Conservation (phyloP, 92 coral and sea anemone species). For the Paramuricea clavata region DNA sequence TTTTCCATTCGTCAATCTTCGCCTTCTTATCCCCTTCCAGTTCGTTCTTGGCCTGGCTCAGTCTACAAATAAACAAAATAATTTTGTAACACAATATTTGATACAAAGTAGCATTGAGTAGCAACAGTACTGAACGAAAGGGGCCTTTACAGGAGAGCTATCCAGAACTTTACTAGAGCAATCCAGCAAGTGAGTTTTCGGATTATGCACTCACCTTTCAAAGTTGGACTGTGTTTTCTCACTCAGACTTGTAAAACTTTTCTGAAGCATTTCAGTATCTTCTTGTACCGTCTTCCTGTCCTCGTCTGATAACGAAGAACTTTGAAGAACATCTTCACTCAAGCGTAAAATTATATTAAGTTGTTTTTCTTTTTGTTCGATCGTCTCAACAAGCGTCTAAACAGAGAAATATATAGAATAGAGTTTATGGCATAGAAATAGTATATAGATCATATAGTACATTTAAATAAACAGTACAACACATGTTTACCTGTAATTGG, state of each 20-base stretch:
- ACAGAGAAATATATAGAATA: background rate
- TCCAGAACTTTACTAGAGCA: too few relatives aligned
- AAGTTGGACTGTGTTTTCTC: constrained; percentile 19
- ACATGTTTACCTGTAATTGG: constrained; percentile 25
- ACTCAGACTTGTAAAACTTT: constrained; percentile 1
- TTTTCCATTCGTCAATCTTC: constrained; percentile 38
- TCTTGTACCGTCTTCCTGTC: constrained; percentile 16
- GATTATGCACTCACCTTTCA: background rate
- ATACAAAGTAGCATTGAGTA: too few relatives aligned
- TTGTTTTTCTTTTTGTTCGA: constrained; percentile 45
- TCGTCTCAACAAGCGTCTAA: background rate
- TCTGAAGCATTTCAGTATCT: constrained; percentile 7
- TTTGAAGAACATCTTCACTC: constrained; percentile 35
- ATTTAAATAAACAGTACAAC: background rate
- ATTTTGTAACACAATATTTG: background rate
- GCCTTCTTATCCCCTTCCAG: constrained; percentile 15
- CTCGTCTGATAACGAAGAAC: constrained; percentile 41
- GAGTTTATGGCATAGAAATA: background rate
- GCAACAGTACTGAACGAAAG: too few relatives aligned
- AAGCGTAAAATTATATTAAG: constrained; percentile 33
- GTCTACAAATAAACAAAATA: background rate
- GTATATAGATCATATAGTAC: too few relatives aligned
- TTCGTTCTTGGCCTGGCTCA: background rate
- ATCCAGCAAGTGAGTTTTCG: background rate
- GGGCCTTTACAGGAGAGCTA: too few relatives aligned